A percentile compares a stretch with the other conserved stretches of the same genome.
Evolutionary conservation across 2,888 invertebrate species (phyloP).

Genomic region (Cotesia congregata): DNA sequence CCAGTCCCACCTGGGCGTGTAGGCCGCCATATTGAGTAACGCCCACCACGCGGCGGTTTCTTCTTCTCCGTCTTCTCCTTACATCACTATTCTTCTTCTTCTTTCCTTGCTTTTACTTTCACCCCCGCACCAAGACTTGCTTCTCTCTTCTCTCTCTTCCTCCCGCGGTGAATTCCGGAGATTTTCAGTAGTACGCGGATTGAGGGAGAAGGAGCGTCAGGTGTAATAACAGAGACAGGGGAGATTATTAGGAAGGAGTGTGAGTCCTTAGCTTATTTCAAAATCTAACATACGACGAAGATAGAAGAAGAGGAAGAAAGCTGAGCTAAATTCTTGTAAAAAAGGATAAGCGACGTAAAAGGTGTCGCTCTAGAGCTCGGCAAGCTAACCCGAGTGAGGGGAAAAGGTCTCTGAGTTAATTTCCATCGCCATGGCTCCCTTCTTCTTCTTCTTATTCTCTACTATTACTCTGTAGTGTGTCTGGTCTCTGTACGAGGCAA

Average conservation of each 20-base stretch:
- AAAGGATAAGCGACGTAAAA: constrained; percentile 40
- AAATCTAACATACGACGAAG: constrained; percentile 60
- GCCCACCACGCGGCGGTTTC: constrained; percentile 59
- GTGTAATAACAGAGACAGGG: constrained; percentile 42
- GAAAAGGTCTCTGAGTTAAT: constrained; percentile 59
- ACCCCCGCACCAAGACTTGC: constrained; percentile 48
- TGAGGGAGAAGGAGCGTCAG: constrained; percentile 38
- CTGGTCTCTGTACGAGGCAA: constrained; percentile 23
- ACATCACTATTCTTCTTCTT: not conserved
- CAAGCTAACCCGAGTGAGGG: constrained; percentile 42
- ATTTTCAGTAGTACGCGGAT: constrained; percentile 46
- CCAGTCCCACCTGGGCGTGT: constrained; percentile 56
- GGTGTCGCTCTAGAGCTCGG: constrained; percentile 49
- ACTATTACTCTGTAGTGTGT: constrained; percentile 27
- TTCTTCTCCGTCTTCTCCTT: not conserved
- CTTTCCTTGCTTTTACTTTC: not conserved
- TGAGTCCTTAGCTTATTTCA: constrained; percentile 59
- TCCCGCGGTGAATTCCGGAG: constrained; percentile 46
- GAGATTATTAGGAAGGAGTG: constrained; percentile 40
- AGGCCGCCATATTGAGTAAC: constrained; percentile 67
- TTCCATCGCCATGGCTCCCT: constrained; percentile 57
- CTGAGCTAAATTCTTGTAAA: not conserved
- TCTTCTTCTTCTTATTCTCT: constrained; percentile 20
- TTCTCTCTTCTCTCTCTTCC: constrained; percentile 16
- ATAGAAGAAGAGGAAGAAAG: constrained; percentile 38